These are phyloP conservation scores for Akabosia matsudoensis DNA, from an alignment of 1,140 invertebrate genomes.

Conservation along the genomic window DNA sequence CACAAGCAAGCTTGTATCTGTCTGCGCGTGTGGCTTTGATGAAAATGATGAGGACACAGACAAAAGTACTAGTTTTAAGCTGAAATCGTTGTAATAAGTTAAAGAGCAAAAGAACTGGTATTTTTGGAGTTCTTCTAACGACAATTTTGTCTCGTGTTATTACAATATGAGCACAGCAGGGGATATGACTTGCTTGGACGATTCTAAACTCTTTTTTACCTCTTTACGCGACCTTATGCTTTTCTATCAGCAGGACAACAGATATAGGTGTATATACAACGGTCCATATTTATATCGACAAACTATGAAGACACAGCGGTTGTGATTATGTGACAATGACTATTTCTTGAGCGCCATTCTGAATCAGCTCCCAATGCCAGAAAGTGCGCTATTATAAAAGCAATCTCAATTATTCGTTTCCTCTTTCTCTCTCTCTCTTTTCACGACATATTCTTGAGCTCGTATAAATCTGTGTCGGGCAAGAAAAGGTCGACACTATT, in stretches of 20 bases:
- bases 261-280: too few relatives aligned
- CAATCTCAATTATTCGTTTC: constrained; percentile 6
- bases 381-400: background rate
- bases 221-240: background rate
- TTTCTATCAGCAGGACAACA: background rate
- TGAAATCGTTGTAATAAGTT: background rate
- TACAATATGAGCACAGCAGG: constrained; percentile 13
- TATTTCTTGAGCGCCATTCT: too few relatives aligned
- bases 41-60: constrained; percentile 13
- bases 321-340: too few relatives aligned
- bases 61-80: background rate
- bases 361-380: too few relatives aligned
- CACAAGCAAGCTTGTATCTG: too few relatives aligned
- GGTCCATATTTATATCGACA: too few relatives aligned
- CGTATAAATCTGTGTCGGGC: too few relatives aligned
- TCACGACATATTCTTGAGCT: background rate
- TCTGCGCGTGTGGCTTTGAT: constrained; percentile 2
- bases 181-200: background rate
- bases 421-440: background rate
- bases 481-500: background rate
- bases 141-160: background rate
- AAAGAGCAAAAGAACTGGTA: background rate
- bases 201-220: background rate
- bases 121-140: background rate
- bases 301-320: too few relatives aligned